Conservation (phyloP, 37 sponge, comb jelly and placozoan species). For the Aplysina aerophoba region DNA sequence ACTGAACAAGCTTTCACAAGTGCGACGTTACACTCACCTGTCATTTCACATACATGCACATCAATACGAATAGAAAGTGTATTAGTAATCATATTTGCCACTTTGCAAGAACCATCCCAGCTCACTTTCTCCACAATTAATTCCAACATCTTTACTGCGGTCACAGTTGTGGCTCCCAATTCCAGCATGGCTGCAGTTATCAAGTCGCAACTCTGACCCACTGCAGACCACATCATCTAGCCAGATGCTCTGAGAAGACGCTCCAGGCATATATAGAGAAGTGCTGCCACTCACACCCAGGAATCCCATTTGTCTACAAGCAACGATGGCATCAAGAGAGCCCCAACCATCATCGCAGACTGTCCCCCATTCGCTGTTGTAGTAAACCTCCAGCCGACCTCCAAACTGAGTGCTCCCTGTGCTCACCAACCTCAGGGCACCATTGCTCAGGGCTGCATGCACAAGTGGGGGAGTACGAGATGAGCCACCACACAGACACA, state of each 20-base stretch:
- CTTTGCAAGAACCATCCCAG: too few relatives aligned
- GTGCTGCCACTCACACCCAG: background rate
- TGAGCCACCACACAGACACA: too few relatives aligned
- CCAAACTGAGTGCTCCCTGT: background rate
- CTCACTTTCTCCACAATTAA: too few relatives aligned
- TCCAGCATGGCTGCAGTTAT: background rate
- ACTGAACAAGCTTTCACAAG: too few relatives aligned
- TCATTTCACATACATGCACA: too few relatives aligned
- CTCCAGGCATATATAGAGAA: background rate
- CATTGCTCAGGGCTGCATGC: slow-evolving; percentile 6
- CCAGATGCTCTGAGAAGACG: slow-evolving; percentile 2
- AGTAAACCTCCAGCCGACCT: slow-evolving; percentile 5
- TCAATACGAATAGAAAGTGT: too few relatives aligned
- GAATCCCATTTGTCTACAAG: slow-evolving; percentile 7
- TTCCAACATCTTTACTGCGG: too few relatives aligned
- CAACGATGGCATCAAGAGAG: background rate
- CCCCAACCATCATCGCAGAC: background rate
- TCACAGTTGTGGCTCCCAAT: too few relatives aligned
- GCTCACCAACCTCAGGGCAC: background rate
- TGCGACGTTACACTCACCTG: too few relatives aligned
- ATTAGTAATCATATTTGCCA: too few relatives aligned
- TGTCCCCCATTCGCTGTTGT: background rate
- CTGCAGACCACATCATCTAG: slow-evolving; percentile 29
- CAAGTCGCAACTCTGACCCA: slow-evolving; percentile 26
- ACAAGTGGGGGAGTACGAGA: too few relatives aligned